These are phyloP conservation scores for Kradibia gibbosae DNA, from an alignment of 1,140 invertebrate species.

Conservation along the genomic window DNA sequence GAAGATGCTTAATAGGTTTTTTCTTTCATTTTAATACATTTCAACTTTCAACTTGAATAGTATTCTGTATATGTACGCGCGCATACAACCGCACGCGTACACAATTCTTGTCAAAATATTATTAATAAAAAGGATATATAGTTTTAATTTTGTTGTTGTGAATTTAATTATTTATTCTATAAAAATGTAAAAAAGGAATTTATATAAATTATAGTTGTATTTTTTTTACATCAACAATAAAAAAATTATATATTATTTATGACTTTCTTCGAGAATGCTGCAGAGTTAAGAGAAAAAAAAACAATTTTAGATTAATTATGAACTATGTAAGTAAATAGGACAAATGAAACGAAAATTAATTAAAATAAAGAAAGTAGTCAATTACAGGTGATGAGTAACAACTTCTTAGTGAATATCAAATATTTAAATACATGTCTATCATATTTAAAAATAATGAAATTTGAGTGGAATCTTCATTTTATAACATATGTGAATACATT, in stretches of 20 bases:
- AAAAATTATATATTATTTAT: background rate
- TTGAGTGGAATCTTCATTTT: slow-evolving; percentile 56
- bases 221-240: background rate
- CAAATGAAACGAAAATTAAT: background rate
- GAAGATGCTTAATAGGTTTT: background rate
- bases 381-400: slow-evolving; percentile 14
- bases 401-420: background rate
- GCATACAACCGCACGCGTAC: background rate
- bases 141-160: background rate
- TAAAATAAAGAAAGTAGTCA: background rate
- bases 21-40: background rate
- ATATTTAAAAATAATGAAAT: slow-evolving; percentile 54
- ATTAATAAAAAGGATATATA: slow-evolving; percentile 25
- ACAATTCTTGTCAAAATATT: slow-evolving; percentile 14
- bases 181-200: slow-evolving; percentile 4
- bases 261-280: background rate
- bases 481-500: slow-evolving; percentile 56
- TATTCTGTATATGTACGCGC: background rate
- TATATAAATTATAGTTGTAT: slow-evolving; percentile 1
- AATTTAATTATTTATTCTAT: slow-evolving; percentile 3
- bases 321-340: background rate
- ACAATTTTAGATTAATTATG: background rate
- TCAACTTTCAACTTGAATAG: slow-evolving; percentile 19
- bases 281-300: background rate
- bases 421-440: slow-evolving; percentile 42